Evolutionary conservation across 1,140 invertebrate species (phyloP).

Genomic region (Hylaeus anthracinus): DNA sequence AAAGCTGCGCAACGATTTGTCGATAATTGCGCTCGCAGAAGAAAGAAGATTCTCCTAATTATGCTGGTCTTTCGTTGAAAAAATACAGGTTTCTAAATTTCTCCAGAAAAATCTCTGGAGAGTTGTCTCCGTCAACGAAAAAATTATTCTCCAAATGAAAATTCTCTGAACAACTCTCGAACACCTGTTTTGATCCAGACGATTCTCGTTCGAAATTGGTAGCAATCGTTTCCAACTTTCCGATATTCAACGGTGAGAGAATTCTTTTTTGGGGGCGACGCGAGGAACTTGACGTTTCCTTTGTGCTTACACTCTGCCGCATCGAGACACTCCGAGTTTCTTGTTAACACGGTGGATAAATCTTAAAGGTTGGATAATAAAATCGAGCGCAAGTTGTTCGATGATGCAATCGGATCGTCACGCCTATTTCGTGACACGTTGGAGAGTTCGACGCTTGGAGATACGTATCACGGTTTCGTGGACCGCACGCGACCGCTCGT

Average conservation of each 20-base stretch:
- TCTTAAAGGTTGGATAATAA: constrained; percentile 21
- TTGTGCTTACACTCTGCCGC: constrained; percentile 27
- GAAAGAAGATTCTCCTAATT: background rate
- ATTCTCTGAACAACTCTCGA: too few species aligned
- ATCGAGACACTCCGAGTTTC: constrained; percentile 12
- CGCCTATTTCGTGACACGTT: background rate
- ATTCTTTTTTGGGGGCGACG: too few species aligned
- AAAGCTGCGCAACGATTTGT: background rate
- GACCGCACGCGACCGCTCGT: background rate
- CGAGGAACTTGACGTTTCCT: background rate
- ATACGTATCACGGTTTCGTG: background rate
- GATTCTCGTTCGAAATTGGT: too few species aligned
- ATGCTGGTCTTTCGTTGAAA: too few species aligned
- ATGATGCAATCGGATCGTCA: constrained; percentile 1
- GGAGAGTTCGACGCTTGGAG: background rate
- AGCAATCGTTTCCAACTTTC: too few species aligned
- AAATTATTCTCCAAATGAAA: too few species aligned
- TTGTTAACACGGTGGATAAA: background rate
- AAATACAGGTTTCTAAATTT: too few species aligned
- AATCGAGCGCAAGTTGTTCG: constrained; percentile 18
- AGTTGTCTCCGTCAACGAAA: too few species aligned
- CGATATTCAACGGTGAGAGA: background rate
- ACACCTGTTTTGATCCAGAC: too few species aligned
- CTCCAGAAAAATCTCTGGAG: too few species aligned
- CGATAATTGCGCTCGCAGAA: background rate